These are phyloP conservation scores for Drosophila mimica DNA, from an alignment of 2,888 invertebrate genomes.

Conservation along the genomic window DNA sequence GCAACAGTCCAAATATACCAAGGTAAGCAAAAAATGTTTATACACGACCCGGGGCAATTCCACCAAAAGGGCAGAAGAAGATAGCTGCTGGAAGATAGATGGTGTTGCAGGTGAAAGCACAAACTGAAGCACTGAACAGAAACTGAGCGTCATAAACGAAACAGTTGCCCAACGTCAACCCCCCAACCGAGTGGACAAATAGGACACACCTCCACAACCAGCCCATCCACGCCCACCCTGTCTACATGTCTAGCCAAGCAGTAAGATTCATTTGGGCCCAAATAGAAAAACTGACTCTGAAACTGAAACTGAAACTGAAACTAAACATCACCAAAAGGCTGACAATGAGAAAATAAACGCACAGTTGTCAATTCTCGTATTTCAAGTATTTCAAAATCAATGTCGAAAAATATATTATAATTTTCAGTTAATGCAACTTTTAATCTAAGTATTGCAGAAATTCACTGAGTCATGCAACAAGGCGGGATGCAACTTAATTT, in stretches of 20 bases:
- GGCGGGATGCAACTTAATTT: background rate
- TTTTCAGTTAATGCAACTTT: background rate
- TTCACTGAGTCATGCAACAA: background rate
- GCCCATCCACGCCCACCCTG: background rate
- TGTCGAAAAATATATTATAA: background rate
- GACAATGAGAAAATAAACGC: background rate
- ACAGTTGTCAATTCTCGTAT: background rate
- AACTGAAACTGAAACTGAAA: no score
- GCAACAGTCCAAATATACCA: slow-evolving; percentile 14
- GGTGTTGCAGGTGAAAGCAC: slow-evolving; percentile 20
- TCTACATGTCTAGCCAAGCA: slow-evolving; percentile 8
- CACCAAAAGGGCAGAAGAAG: background rate
- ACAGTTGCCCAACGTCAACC: slow-evolving; percentile 10
- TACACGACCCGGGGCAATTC: slow-evolving; percentile 25
- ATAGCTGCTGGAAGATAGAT: no score
- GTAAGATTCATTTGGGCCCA: slow-evolving; percentile 16
- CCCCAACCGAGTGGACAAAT: slow-evolving; percentile 1
- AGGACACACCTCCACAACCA: slow-evolving; percentile 1
- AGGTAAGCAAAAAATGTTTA: slow-evolving; percentile 53
- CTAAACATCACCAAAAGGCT: slow-evolving; percentile 4
- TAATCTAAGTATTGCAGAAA: background rate
- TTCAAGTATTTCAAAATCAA: background rate
- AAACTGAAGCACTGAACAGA: slow-evolving; percentile 19
- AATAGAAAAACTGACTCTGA: background rate
- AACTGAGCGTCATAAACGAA: slow-evolving; percentile 33